These are phyloP conservation scores for Brachypodius melanocephalos DNA, from an alignment of 2,113 vertebrate genomes.

Conservation along the genomic window DNA sequence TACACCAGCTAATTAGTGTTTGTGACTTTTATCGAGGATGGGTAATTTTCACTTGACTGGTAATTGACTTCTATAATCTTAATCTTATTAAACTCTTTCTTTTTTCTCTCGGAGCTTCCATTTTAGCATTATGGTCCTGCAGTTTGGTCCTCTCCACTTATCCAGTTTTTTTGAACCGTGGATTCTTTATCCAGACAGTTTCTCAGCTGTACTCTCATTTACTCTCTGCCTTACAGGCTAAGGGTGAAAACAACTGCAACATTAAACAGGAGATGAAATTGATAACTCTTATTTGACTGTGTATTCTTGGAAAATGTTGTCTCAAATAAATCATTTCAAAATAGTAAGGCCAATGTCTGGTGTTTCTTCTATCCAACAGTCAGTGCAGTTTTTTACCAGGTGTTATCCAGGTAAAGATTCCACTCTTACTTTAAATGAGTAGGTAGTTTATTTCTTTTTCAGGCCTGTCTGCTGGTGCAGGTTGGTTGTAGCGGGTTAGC, in stretches of 20 bases:
- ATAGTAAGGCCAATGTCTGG: background rate
- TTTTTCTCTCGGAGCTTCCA: background rate
- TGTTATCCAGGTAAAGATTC: background rate
- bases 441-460: background rate
- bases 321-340: background rate
- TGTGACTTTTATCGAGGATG: background rate
- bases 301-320: background rate
- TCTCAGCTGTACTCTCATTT: background rate
- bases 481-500: background rate
- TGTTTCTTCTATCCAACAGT: background rate
- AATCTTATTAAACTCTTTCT: background rate
- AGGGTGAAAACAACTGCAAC: background rate
- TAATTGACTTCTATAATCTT: background rate
- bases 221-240: background rate
- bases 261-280: background rate
- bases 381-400: background rate
- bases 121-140: background rate
- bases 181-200: background rate
- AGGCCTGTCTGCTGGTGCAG: background rate
- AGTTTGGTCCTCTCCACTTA: background rate
- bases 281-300: background rate
- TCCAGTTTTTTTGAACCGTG: background rate
- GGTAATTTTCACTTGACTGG: background rate
- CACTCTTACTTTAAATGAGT: background rate
- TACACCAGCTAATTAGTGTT: background rate